Percentiles rank a stretch among this genome's conserved stretches.
These are phyloP conservation scores for Scaptomyza hsui DNA, from an alignment of 1,140 invertebrate genomes.

Conservation along the genomic window DNA sequence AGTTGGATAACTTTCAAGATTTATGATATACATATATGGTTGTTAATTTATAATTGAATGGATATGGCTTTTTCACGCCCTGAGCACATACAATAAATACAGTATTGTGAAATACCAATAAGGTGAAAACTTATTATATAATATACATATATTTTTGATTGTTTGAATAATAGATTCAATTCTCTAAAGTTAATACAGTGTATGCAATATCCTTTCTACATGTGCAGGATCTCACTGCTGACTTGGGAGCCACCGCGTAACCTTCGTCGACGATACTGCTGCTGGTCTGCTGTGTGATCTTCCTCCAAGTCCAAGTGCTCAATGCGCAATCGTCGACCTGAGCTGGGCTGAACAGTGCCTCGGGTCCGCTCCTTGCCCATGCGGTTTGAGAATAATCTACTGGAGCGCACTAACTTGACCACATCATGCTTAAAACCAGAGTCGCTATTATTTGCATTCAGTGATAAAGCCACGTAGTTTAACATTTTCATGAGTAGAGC, in stretches of 20 bases:
- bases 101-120: neutral
- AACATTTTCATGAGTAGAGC: constrained; percentile 21
- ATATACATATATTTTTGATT: neutral
- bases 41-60: constrained; percentile 10
- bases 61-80: constrained; percentile 28
- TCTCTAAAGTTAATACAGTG: neutral
- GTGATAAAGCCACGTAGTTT: too few species aligned
- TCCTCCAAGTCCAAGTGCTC: constrained; percentile 47
- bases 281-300: neutral
- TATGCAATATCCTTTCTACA: constrained; percentile 14
- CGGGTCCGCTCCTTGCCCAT: too few species aligned
- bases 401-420: neutral
- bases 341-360: neutral
- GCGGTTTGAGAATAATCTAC: too few species aligned
- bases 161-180: neutral
- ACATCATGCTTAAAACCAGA: constrained; percentile 18
- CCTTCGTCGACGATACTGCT: neutral
- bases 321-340: constrained; percentile 21
- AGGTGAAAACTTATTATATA: constrained; percentile 7
- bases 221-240: constrained; percentile 25
- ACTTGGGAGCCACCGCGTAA: neutral
- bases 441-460: constrained; percentile 10
- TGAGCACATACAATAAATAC: constrained; percentile 24
- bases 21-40: constrained; percentile 13
- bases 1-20: constrained; percentile 29